A percentile compares a stretch with the other conserved stretches of the same genome.
Conservation (phyloP, 2,888 invertebrate genomes). For the Abscondita cerata region DNA sequence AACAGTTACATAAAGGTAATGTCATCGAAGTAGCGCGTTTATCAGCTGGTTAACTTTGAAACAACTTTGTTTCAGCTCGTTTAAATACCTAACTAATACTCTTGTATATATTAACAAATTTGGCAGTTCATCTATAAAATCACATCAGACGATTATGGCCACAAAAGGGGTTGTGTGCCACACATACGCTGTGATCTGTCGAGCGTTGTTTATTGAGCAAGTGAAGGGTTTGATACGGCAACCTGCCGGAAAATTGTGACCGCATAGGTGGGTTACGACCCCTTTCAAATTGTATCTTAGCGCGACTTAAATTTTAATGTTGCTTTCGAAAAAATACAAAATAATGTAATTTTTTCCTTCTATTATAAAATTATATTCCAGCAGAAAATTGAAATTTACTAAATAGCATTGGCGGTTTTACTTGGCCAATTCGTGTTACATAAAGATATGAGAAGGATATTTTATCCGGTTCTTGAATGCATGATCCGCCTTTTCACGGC, state of each 20-base stretch:
- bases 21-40: slow-evolving; percentile 31
- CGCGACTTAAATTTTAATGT: no score
- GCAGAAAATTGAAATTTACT: no score
- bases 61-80: slow-evolving; percentile 53
- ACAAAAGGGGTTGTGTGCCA: slow-evolving; percentile 45
- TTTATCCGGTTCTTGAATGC: slow-evolving; percentile 48
- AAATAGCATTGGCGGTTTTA: slow-evolving; percentile 17
- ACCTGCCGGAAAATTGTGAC: slow-evolving; percentile 54
- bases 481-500: slow-evolving; percentile 47
- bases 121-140: slow-evolving; percentile 57
- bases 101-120: slow-evolving; percentile 43
- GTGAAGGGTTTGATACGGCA: slow-evolving; percentile 48
- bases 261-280: slow-evolving; percentile 45
- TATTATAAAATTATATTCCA: no score
- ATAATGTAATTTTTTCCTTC: no score
- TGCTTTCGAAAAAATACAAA: no score
- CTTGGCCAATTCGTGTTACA: slow-evolving; percentile 31
- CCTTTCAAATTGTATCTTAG: slow-evolving; percentile 25
- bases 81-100: slow-evolving; percentile 49
- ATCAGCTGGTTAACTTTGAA: slow-evolving; percentile 36
- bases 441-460: slow-evolving; percentile 44
- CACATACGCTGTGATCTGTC: slow-evolving; percentile 54
- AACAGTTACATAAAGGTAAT: slow-evolving; percentile 34
- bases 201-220: slow-evolving; percentile 52
- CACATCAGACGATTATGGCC: slow-evolving; percentile 56